Conservation (phyloP, 2,888 invertebrate species). For the Drosophila histrio region DNA sequence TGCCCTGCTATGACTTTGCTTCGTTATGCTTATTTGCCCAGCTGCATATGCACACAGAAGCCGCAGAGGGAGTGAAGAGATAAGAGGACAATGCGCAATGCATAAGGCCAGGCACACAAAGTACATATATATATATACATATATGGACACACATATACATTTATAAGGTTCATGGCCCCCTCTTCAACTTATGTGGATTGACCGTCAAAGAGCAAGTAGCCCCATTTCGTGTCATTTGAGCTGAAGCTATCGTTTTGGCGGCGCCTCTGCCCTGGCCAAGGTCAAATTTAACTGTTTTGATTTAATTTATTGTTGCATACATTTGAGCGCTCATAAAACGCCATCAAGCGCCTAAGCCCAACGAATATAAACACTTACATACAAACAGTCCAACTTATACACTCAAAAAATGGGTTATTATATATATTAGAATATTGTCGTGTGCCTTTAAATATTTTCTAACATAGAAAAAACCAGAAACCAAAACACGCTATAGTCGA, state of each 20-base stretch:
- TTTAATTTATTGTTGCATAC: conserved; percentile 77
- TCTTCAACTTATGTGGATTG: conserved; percentile 25
- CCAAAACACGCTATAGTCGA: too few species aligned
- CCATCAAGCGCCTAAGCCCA: conserved; percentile 47
- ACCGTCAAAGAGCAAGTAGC: conserved; percentile 46
- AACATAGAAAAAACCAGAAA: too few species aligned
- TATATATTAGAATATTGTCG: too few species aligned
- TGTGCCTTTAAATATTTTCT: too few species aligned
- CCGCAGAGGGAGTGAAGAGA: not conserved
- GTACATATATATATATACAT: not conserved
- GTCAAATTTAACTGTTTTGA: conserved; percentile 75
- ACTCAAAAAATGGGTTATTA: too few species aligned
- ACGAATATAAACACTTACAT: conserved; percentile 25
- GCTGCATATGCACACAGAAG: conserved; percentile 39
- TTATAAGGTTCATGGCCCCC: conserved; percentile 60
- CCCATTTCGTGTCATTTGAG: conserved; percentile 37
- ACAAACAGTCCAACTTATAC: not conserved
- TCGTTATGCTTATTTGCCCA: conserved; percentile 72
- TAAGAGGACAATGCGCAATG: conserved; percentile 23
- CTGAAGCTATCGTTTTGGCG: conserved; percentile 18
- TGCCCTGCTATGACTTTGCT: conserved; percentile 39
- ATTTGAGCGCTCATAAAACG: conserved; percentile 63
- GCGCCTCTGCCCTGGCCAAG: conserved; percentile 59
- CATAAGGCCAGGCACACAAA: conserved; percentile 12
- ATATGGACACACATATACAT: conserved; percentile 8